These are phyloP conservation scores for Microtus richardsoni DNA, from an alignment of 2,113 vertebrate genomes.

Conservation along the genomic window DNA sequence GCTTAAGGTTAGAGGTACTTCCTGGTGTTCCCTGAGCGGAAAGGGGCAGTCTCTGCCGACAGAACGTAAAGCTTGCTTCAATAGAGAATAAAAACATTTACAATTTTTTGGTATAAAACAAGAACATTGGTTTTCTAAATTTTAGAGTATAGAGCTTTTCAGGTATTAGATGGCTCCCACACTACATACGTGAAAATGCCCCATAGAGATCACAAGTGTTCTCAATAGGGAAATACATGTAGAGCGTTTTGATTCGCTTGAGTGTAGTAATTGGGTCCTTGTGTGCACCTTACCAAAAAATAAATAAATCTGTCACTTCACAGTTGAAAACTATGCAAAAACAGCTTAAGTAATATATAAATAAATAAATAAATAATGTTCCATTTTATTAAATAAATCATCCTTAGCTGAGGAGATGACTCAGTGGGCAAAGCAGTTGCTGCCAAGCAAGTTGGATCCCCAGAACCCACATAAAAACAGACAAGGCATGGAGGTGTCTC, in stretches of 20 bases:
- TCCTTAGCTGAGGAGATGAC: background rate
- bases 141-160: background rate
- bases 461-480: background rate
- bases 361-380: background rate
- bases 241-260: background rate
- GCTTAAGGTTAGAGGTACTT: accelerated
- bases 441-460: too few relatives aligned
- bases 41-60: accelerated
- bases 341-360: background rate
- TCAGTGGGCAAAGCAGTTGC: background rate
- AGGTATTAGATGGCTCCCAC: background rate
- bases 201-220: background rate
- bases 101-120: background rate
- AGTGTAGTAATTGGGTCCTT: too few relatives aligned
- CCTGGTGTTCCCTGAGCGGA: background rate
- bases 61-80: background rate
- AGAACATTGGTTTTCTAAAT: background rate
- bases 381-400: background rate
- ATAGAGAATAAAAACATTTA: background rate
- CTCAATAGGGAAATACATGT: background rate
- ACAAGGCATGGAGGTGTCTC: background rate
- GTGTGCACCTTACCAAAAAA: background rate
- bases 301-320: background rate
- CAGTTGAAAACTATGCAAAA: too few relatives aligned
- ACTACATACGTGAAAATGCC: background rate